Conservation (phyloP, 1,140 invertebrate genomes). For the Drosophila rhopaloa region DNA sequence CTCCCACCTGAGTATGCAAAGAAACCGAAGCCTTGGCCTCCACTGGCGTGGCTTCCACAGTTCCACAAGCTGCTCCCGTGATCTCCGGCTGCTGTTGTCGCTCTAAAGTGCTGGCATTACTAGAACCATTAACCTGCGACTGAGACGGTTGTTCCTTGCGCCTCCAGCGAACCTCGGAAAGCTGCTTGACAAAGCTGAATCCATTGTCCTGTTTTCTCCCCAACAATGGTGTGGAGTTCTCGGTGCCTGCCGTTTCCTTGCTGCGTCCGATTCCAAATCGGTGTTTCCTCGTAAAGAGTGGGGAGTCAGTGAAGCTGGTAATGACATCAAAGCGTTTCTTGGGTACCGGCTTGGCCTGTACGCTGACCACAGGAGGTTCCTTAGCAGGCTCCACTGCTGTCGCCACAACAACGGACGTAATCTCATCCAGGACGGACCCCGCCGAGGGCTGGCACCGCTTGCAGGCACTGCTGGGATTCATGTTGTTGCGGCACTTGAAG, state of each 20-base stretch:
- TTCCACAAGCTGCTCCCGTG: conserved; percentile 44
- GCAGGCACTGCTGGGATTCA: conserved; percentile 72
- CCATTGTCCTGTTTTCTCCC: conserved; percentile 76
- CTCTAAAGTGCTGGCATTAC: conserved; percentile 58
- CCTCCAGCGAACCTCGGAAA: conserved; percentile 76
- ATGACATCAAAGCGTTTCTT: conserved; percentile 81
- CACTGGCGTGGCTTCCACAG: conserved; percentile 76
- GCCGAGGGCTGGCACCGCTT: conserved; percentile 63
- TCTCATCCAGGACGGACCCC: conserved; percentile 51
- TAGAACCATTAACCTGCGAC: conserved; percentile 39
- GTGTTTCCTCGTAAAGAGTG: conserved; percentile 84
- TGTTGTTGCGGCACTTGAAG: conserved; percentile 77
- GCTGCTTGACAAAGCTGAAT: conserved; percentile 81
- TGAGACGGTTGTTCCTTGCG: conserved; percentile 54
- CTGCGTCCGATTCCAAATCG: conserved; percentile 75
- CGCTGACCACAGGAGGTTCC: conserved; percentile 14
- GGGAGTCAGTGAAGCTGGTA: conserved; percentile 84
- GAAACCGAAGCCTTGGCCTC: conserved; percentile 84
- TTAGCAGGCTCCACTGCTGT: conserved; percentile 34
- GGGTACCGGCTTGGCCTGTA: conserved; percentile 42
- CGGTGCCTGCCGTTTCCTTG: conserved; percentile 61
- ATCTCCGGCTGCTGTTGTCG: conserved; percentile 51
- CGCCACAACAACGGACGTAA: conserved; percentile 24
- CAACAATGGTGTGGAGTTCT: conserved; percentile 73
- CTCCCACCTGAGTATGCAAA: conserved; percentile 85